Conservation (phyloP, 2,113 vertebrate genomes). For the Chloropsis hardwickii region DNA sequence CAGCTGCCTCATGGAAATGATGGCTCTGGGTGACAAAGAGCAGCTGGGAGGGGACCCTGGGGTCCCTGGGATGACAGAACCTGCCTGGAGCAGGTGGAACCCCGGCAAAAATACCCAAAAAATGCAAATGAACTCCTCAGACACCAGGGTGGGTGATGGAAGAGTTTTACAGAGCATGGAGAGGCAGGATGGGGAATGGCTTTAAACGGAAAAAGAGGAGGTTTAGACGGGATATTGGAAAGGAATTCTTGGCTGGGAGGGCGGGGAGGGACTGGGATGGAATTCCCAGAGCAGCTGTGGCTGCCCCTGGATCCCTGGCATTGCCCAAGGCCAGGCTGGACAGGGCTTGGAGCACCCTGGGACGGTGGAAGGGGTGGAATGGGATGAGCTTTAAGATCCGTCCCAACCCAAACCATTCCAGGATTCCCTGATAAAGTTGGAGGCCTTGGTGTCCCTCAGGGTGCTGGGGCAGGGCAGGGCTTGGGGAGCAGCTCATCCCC, state of each 20-base stretch:
- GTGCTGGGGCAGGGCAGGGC: background rate
- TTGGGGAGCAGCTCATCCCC: background rate
- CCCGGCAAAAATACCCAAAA: accelerated
- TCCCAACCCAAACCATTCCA: background rate
- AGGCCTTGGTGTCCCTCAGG: background rate
- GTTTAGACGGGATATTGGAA: background rate
- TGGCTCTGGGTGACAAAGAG: constrained; percentile 30
- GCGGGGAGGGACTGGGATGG: background rate
- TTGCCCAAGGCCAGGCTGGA: background rate
- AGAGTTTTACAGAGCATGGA: background rate
- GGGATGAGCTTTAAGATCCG: background rate
- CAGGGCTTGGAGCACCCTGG: accelerated
- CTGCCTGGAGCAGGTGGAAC: background rate
- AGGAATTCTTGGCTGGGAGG: background rate
- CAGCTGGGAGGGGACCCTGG: background rate
- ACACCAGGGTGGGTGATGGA: accelerated
- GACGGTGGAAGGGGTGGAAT: accelerated
- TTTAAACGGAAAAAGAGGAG: background rate
- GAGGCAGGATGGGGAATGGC: background rate
- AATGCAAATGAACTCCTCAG: background rate
- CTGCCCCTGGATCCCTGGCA: background rate
- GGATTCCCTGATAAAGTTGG: background rate
- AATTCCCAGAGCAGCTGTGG: background rate
- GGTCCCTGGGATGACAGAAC: background rate
- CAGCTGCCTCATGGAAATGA: background rate